Evolutionary conservation across 1,140 invertebrate genomes (phyloP).

Genomic region (Orius insidiosus): DNA sequence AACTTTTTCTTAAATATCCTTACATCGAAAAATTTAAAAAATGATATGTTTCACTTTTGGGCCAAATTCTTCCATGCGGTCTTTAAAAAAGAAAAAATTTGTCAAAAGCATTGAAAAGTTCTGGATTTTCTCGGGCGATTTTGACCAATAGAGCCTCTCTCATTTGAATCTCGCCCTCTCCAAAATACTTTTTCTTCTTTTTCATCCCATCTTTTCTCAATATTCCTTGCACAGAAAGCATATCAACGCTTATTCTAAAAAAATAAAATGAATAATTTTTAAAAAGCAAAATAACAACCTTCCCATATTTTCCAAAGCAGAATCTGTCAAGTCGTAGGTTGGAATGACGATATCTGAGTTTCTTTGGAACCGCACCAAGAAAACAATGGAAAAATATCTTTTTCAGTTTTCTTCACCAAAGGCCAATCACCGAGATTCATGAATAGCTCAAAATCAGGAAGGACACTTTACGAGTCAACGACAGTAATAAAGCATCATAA

Average conservation of each 20-base stretch:
- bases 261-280: slow-evolving; percentile 5
- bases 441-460: slow-evolving; percentile 83
- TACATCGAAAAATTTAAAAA: slow-evolving; percentile 93
- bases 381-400: slow-evolving; percentile 61
- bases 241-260: slow-evolving; percentile 68
- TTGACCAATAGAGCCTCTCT: slow-evolving; percentile 67
- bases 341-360: slow-evolving; percentile 81
- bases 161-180: slow-evolving; percentile 76
- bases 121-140: slow-evolving; percentile 54
- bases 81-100: slow-evolving; percentile 89
- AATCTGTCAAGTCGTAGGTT: slow-evolving; percentile 88
- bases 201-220: slow-evolving; percentile 48
- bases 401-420: slow-evolving; percentile 37
- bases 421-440: slow-evolving; percentile 95
- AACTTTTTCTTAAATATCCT: slow-evolving; percentile 24
- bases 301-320: slow-evolving; percentile 78
- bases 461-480: slow-evolving; percentile 58
- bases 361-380: slow-evolving; percentile 88
- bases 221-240: slow-evolving; percentile 72
- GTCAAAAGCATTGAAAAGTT: slow-evolving; percentile 84
- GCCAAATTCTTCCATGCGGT: slow-evolving; percentile 72
- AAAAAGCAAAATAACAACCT: slow-evolving; percentile 41
- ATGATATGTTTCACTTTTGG: slow-evolving; percentile 67
- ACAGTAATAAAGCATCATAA: slow-evolving; percentile 73
- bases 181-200: slow-evolving; percentile 71